Base-by-base conservation (phyloP, 2,888 invertebrate genomes). In the Thyatira batis region DNA sequence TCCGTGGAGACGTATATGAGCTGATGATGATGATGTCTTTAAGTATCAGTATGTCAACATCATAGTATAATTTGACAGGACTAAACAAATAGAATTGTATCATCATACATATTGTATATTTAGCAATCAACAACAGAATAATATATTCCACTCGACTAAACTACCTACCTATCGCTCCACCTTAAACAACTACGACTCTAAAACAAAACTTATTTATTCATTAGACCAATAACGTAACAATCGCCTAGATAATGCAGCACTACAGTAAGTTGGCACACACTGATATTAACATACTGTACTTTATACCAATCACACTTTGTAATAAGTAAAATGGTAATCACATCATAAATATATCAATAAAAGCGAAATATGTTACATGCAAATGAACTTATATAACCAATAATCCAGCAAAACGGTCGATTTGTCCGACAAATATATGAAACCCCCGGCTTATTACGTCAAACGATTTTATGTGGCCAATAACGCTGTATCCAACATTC, bases 381-480 rank as follows among this genome's bases (percentile, higher is more conserved):
- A 80, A 85, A 85, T 80, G 64, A 73, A 67, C 54, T 62, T 73
- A 68, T 68, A 69, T 61, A 63, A 70, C 58, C 73, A 73, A 78
- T 80, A 83, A 80, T 77, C 67, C 67, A 61, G 73, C 80, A 76
- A 80, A 86, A 82, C 78, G 83, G 71, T 62, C 85, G 74, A 84
- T 89, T 87, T 87, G 87, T 87, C 78, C 75, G 76, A 80, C 83
- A 81, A 85, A 87, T 86, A 85, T 86, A 87, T 83, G 84, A 82
- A 87, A 83, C 76, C 74, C 75, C 65, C 65, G 57, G 77, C 80
- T 85, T 86, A 86, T 87, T 85, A 84, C 82, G 80, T 87, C 85
- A 82, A 78, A 71, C 61, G 76, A 83, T 69, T 89, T 88, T 87
- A 88, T 85, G 78, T 72, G 67, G 69, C 75, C 78, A 80, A 87